phyloP scores from a whole-genome alignment of 2,888 invertebrate genomes.

The Synergus laeviventris region DNA sequence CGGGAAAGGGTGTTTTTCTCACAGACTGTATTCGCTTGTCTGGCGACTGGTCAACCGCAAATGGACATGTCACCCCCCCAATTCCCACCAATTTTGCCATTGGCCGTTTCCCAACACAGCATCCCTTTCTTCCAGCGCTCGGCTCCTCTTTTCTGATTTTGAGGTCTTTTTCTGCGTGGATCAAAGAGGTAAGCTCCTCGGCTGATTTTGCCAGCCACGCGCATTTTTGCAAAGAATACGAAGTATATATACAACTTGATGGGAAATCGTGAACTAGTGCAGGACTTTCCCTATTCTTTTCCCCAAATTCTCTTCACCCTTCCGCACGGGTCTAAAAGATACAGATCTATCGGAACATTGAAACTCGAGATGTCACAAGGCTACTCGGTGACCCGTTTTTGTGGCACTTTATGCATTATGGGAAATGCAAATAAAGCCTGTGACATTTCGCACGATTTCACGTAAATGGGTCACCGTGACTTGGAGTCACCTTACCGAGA shows the following conservation, averaged over 20 bases:
- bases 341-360: slow-evolving; percentile 36
- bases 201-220: slow-evolving; percentile 61
- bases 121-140: slow-evolving; percentile 62
- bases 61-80: slow-evolving; percentile 75
- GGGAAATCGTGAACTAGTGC: slow-evolving; percentile 15
- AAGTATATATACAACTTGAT: not conserved
- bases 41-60: slow-evolving; percentile 74
- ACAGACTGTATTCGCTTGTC: slow-evolving; percentile 49
- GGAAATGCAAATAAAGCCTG: slow-evolving; percentile 33
- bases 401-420: slow-evolving; percentile 31
- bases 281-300: slow-evolving; percentile 15
- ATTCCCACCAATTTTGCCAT: slow-evolving; percentile 67
- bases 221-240: slow-evolving; percentile 58
- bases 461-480: slow-evolving; percentile 40
- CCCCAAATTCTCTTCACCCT: slow-evolving; percentile 42
- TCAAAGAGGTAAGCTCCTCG: slow-evolving; percentile 69
- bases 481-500: slow-evolving; percentile 13
- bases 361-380: slow-evolving; percentile 42
- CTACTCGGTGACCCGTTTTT: slow-evolving; percentile 34
- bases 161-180: slow-evolving; percentile 60
- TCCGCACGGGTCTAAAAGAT: slow-evolving; percentile 49
- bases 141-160: slow-evolving; percentile 64
- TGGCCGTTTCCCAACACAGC: slow-evolving; percentile 43
- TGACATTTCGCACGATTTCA: slow-evolving; percentile 43
- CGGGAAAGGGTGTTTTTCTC: slow-evolving; percentile 45